Base-by-base conservation (phyloP, 2,888 invertebrate species). In the Eledone cirrhosa region DNA sequence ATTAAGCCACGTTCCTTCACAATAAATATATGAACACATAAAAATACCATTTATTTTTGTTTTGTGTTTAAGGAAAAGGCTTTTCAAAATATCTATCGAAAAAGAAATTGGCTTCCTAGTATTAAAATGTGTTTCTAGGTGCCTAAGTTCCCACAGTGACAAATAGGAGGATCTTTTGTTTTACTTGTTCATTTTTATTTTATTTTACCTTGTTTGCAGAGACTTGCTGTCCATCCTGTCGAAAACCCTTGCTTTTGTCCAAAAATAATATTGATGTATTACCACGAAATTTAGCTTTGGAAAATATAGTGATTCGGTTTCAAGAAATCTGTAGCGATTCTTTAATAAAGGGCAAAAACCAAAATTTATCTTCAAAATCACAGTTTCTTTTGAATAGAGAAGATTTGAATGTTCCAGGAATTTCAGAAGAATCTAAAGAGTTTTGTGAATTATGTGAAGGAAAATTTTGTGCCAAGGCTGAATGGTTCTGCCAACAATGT, bases 301-400 rank as follows among this genome's bases (percentile, higher is more conserved):
- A 89, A 80, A 89, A 89, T 80, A 85, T 89, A 72, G 89, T 89
- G 63, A 87, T 88, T 81, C 86, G 89, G 16, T 89, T 85, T 79
- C 87, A 87, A 77, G 89, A 89, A 81, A 87, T 89, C 53, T 86
- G 86, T 69, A 88, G 87, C 80, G 83, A 84, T 67, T 87, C 81
- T 78, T 81, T 87, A 74, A 85, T 86, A 24, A 85, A 82, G 75
- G 82, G 82, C 31, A 83, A 85, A 29, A 85, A 86, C 78, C 80
- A 87, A 33, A 87, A 87, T 65, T 74, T 83, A 31, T 80, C 82
- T 14, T 76, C 82, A 27, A 83, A 84, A 31, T 80, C 80, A n/a
- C 77, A 79, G 5, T 63, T 79, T 53, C 69, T 75, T 41, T 77
- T 80, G 4, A 75, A 27, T 67, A 65, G 41, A 27, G 33, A 53